Conservation (phyloP, 2,888 invertebrate species). For the Cyclophora punctaria region DNA sequence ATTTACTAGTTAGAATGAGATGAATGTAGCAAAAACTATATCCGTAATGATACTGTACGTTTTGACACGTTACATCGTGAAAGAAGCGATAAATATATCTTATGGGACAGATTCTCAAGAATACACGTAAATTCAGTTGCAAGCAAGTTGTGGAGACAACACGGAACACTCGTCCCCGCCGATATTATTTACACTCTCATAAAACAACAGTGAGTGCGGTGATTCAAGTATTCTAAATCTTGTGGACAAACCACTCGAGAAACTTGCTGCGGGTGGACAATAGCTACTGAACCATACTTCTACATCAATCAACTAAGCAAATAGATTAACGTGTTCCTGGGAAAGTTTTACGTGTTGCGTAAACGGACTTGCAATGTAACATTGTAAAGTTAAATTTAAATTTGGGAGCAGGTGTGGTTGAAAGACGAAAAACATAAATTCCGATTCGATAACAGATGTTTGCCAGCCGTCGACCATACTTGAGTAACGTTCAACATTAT, state of each 20-base stretch:
- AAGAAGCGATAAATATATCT: constrained; percentile 61
- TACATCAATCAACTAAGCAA: constrained; percentile 51
- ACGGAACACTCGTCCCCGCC: constrained; percentile 39
- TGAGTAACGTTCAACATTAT: constrained; percentile 48
- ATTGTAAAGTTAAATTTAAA: constrained; percentile 46
- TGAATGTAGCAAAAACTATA: constrained; percentile 46
- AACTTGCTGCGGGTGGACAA: constrained; percentile 36
- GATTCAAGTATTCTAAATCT: constrained; percentile 43
- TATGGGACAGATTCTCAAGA: constrained; percentile 44
- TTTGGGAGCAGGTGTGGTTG: constrained; percentile 56
- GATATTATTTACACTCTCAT: constrained; percentile 22
- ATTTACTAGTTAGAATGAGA: constrained; percentile 38
- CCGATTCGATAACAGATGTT: constrained; percentile 66
- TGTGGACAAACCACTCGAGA: constrained; percentile 53
- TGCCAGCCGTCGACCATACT: constrained; percentile 51
- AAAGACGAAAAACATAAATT: constrained; percentile 67
- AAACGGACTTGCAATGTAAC: constrained; percentile 25
- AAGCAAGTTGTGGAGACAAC: constrained; percentile 40
- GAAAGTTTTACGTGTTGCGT: constrained; percentile 31
- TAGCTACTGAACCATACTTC: constrained; percentile 39
- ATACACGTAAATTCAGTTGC: constrained; percentile 39
- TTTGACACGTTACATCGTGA: constrained; percentile 60
- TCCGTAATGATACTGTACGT: constrained; percentile 57
- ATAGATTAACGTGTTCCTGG: constrained; percentile 33
- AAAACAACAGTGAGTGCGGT: constrained; percentile 45